Evolutionary conservation across 2,113 vertebrate species (phyloP).

Genomic region (Sclerurus mexicanus): DNA sequence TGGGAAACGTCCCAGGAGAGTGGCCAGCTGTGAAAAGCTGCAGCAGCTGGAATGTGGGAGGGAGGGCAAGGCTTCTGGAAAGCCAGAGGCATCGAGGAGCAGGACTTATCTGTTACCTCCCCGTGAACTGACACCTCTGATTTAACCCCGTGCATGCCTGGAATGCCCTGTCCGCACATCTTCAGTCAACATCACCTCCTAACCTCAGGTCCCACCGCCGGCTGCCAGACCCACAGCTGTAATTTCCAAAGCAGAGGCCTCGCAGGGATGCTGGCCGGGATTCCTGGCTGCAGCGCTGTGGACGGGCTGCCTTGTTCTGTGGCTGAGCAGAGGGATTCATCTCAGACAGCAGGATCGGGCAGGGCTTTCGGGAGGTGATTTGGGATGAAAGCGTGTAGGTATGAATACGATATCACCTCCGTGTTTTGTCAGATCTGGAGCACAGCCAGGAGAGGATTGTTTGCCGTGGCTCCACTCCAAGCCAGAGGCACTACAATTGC

Average conservation of each 20-base stretch:
- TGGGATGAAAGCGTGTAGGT: not conserved
- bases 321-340: not conserved
- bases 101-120: conserved; percentile 63
- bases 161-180: conserved; percentile 54
- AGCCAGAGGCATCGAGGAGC: conserved; percentile 10
- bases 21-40: conserved; percentile 65
- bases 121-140: conserved; percentile 52
- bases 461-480: conserved; percentile 32
- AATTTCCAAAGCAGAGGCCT: conserved; percentile 24
- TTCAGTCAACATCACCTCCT: conserved; percentile 56
- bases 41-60: conserved; percentile 72
- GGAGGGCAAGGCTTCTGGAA: conserved; percentile 15
- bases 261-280: not conserved
- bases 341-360: not conserved
- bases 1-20: conserved; percentile 66
- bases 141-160: conserved; percentile 59
- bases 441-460: conserved; percentile 6
- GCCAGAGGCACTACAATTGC: conserved; percentile 37
- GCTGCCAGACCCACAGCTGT: conserved; percentile 43
- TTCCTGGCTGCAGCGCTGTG: not conserved
- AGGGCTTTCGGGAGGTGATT: not conserved
- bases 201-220: not conserved
- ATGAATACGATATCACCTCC: not conserved
- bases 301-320: not conserved
- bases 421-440: conserved; percentile 31